These are phyloP conservation scores for Fopius arisanus DNA, from an alignment of 1,140 invertebrate genomes.

Conservation along the genomic window DNA sequence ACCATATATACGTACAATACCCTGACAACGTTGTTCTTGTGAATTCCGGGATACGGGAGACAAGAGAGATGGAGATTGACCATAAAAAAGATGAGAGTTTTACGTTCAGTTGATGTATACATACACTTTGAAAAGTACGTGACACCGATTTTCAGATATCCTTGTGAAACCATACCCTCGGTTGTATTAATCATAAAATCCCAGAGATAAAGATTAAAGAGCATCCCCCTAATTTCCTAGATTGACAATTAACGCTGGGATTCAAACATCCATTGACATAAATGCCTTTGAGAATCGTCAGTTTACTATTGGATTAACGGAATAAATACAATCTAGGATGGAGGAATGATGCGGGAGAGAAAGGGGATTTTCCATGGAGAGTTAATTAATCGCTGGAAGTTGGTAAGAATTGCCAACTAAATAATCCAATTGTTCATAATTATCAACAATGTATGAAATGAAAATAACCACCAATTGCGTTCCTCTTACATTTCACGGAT, in stretches of 20 bases:
- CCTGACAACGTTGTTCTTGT: not conserved
- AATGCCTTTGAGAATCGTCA: not conserved
- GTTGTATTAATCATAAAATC: not conserved
- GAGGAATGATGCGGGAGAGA: not conserved
- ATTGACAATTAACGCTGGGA: not conserved
- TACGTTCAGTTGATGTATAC: not conserved
- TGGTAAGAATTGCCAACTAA: too few species aligned
- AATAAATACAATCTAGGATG: not conserved
- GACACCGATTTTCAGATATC: not conserved
- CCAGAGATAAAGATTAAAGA: not conserved
- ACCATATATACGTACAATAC: not conserved
- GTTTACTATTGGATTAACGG: not conserved
- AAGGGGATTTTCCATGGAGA: not conserved
- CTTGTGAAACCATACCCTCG: not conserved
- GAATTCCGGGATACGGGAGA: not conserved
- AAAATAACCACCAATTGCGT: too few species aligned
- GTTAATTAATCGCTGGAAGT: not conserved
- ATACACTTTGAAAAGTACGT: not conserved
- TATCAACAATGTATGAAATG: too few species aligned
- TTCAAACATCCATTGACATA: not conserved
- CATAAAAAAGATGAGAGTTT: not conserved
- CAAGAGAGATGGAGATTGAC: not conserved
- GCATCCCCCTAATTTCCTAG: not conserved
- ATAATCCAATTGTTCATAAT: too few species aligned
- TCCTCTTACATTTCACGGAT: too few species aligned